Conservation (phyloP, 64 coral and sea anemone genomes). For the Exaiptasia diaphana region DNA sequence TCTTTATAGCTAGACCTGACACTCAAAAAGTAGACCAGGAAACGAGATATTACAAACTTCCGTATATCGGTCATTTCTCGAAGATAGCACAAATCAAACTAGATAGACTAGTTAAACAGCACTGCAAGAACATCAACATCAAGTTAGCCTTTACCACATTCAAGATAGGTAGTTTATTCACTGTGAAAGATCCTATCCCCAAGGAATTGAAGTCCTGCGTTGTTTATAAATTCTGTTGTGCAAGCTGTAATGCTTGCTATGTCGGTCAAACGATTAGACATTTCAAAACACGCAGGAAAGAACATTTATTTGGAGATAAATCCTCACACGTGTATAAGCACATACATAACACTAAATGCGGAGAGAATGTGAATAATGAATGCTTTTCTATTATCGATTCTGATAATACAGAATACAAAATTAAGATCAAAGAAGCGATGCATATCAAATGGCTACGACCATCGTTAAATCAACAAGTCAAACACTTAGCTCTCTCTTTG, state of each 20-base stretch:
- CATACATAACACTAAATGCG: constrained; percentile 23
- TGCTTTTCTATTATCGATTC: constrained; percentile 16
- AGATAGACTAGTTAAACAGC: constrained; percentile 4
- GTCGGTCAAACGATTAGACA: constrained; percentile 49
- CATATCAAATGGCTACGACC: constrained; percentile 34
- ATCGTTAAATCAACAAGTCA: constrained; percentile 44
- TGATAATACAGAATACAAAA: constrained; percentile 40
- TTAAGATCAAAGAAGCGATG: constrained; percentile 50
- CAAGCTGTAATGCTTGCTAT: constrained; percentile 51
- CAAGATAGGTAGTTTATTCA: constrained; percentile 10
- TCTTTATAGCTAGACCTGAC: not conserved
- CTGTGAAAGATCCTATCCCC: constrained; percentile 48
- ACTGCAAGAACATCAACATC: constrained; percentile 33
- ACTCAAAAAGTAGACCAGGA: not conserved
- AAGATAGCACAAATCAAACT: not conserved
- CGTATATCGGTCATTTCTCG: constrained; percentile 22
- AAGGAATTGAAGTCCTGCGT: constrained; percentile 13
- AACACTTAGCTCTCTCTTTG: constrained; percentile 49
- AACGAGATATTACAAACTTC: constrained; percentile 33
- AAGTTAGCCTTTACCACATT: constrained; percentile 6
- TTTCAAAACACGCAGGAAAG: constrained; percentile 32
- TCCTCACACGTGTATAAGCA: constrained; percentile 56
- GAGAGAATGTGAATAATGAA: not conserved
- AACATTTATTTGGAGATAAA: constrained; percentile 45
- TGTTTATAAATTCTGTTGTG: constrained; percentile 56